Conservation (phyloP, 2,113 vertebrate species). For the Trachemys scripta region DNA sequence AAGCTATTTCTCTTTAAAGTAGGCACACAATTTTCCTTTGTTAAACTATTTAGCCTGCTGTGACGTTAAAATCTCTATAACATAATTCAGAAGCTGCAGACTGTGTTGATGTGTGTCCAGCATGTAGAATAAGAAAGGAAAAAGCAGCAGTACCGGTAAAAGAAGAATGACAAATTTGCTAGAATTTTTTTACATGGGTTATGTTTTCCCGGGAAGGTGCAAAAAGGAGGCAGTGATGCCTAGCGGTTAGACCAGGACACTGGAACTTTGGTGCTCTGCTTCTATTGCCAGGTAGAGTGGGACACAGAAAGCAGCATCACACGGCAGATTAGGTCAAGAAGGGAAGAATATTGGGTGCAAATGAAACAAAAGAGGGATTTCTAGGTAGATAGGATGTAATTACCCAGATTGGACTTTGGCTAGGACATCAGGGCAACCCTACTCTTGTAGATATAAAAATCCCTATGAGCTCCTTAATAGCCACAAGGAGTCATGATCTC, state of each 20-base stretch:
- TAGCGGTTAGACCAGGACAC: background rate
- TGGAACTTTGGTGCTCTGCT: background rate
- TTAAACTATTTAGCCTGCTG: conserved; percentile 53
- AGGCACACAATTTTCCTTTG: conserved; percentile 50
- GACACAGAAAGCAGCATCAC: background rate
- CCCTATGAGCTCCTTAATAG: background rate
- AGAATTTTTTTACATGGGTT: background rate
- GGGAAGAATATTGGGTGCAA: background rate
- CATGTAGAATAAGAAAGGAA: conserved; percentile 32
- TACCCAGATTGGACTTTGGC: background rate
- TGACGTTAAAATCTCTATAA: conserved; percentile 46
- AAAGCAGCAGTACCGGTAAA: background rate
- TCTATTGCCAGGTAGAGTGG: background rate
- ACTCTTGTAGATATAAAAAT: background rate
- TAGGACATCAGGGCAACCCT: background rate
- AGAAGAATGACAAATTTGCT: background rate
- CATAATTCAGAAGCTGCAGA: conserved; percentile 34
- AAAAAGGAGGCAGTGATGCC: background rate
- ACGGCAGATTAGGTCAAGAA: background rate
- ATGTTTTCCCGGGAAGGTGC: background rate
- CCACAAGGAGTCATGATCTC: background rate
- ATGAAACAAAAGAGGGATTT: background rate
- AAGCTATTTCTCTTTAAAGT: conserved; percentile 66
- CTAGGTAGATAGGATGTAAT: background rate
- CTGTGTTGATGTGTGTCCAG: background rate